These are phyloP conservation scores for Nebria ingens DNA, from an alignment of 1,140 invertebrate genomes.

Conservation along the genomic window DNA sequence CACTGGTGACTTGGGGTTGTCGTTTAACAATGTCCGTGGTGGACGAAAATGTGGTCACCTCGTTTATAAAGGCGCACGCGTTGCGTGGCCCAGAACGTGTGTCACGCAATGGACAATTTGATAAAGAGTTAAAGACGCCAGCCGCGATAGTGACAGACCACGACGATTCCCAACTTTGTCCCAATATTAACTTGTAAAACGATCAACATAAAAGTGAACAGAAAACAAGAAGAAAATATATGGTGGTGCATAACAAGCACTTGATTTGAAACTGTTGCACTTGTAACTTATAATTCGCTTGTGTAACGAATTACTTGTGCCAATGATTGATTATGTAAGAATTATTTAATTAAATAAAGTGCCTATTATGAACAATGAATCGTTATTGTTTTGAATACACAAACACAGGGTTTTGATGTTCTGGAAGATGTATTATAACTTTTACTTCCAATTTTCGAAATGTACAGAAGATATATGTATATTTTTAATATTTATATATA, in stretches of 20 bases:
- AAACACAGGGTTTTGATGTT: neutral
- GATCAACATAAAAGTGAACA: too few species aligned
- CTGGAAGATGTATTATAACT: slow-evolving; percentile 8
- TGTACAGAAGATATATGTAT: slow-evolving; percentile 8
- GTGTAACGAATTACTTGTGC: neutral
- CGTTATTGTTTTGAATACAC: neutral
- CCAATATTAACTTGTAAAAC: too few species aligned
- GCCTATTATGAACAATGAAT: neutral
- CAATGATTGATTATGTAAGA: neutral
- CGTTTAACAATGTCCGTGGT: slow-evolving; percentile 61
- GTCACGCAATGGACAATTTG: slow-evolving; percentile 51
- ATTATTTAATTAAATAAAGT: neutral
- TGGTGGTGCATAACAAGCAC: too few species aligned
- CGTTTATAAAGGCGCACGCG: slow-evolving; percentile 57
- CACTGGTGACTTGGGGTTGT: slow-evolving; percentile 67
- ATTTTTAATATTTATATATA: neutral
- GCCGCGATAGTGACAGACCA: slow-evolving; percentile 42
- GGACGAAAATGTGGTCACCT: slow-evolving; percentile 40
- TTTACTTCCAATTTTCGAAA: slow-evolving; percentile 9
- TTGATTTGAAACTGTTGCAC: too few species aligned
- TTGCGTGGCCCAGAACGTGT: slow-evolving; percentile 53
- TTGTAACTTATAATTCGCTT: too few species aligned
- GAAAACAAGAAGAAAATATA: too few species aligned
- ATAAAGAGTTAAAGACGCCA: slow-evolving; percentile 39
- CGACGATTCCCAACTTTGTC: slow-evolving; percentile 42